Base-by-base conservation (phyloP, 1,140 invertebrate genomes). In the Araneus ventricosus region DNA sequence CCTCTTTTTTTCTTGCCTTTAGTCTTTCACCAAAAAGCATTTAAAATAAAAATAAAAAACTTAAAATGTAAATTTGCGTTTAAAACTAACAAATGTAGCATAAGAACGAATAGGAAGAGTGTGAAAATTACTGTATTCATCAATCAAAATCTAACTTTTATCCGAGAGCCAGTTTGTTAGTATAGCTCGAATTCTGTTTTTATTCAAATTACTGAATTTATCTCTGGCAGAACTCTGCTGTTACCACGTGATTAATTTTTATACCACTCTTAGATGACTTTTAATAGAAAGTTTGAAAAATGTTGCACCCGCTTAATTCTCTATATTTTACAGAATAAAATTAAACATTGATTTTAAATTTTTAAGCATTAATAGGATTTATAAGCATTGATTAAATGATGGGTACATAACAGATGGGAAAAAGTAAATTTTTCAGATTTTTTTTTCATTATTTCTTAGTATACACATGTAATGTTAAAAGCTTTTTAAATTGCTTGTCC, bases 71-170 rank as follows among this genome's bases (percentile, higher is more conserved):
- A 84, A 84, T 84, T 84, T 84, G 27, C 24, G 20, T 24, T n/a
- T 14, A 75, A 34, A 37, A 24, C 24, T 52, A 84, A 52, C 80
- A 45, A 84, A 84, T 84, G 41, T 84, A 41, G 24, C 80, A 84
- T 84, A 8, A 84, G 45, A 45, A 2, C 1, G 34, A 75, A 20
- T 34, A 30, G 30, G 37, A 75, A 75, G 30, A 75, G 70, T 75
- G 70, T 75, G 70, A 75, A 75, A 75, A 75, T 75, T 75, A 75
- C 70, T 3, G 70, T 30, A 30, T 34, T 75, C 70, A 75, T 75
- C 70, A 75, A 75, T 75, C 70, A 75, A 75, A 75, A 75, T 75
- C 30, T 75, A 34, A 20, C 34, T 75, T 37, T 75, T 75, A 75
- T 75, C 70, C 37, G 70, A 75, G 24, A 75, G 17, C 70, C 37